Base-by-base conservation (phyloP, 2,888 invertebrate species). In the Lycophotia porphyrea region DNA sequence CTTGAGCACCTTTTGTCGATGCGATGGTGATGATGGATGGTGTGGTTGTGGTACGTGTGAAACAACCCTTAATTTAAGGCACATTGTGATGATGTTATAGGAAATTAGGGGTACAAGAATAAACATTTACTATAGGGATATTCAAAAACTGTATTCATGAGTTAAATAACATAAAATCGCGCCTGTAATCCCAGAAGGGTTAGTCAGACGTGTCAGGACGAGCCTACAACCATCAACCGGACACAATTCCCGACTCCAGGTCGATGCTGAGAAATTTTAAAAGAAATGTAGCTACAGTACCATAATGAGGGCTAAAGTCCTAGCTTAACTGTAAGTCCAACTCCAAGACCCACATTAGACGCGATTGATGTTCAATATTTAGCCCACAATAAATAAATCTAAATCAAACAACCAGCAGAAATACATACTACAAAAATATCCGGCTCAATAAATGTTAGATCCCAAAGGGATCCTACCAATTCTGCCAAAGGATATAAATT, bases 401-500 rank as follows among this genome's bases (percentile, higher is more conserved):
- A 81, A 49, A 31, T 27, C 44, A 49, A 21, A 18, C 15, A 55
- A 8, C 7, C 1, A 15, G 7, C 21, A 31, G 27, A 15, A 63
- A 42, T 36, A 15, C 39, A 9, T 39, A 27, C 34, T 27, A 47
- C 11, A 52, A 84, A 75, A 42, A 58, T 49, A 55, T 61, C 64
- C 11, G 11, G 21, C 18, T 44, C 60, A 80, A 71, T 42, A 55
- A 81, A 71, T 63, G 15, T 70, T 63, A 52, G 18, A 61, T 55
- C 42, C 39, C n/a, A 49, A 71, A 72, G 55, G 63, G 70, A 55
- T 44, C 52, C 71, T 69, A 67, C 84, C 36, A 74, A 81, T 78
- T 74, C 55, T n/a, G 36, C 31, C 60, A 63, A 78, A 71, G 64
- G 42, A 71, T 71, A 76, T 80, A 78, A 77, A 82, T 74, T 76